Percentiles rank a stretch among this genome's conserved stretches.
Conservation (phyloP, 2,113 vertebrate genomes). For the Cephalophus harveyi region DNA sequence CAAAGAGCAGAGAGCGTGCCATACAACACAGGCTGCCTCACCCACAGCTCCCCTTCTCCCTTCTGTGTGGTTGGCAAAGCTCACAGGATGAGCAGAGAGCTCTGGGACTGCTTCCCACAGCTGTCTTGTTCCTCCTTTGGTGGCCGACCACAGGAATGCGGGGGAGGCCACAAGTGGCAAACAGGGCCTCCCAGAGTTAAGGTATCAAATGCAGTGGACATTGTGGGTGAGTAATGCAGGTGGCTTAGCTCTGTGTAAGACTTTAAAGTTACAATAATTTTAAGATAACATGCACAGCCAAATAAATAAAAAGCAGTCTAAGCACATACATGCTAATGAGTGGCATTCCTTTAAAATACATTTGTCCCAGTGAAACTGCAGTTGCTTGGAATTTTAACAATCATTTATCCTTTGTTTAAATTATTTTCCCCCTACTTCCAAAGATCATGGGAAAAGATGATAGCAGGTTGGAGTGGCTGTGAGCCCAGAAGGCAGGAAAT, state of each 20-base stretch:
- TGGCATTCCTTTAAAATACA: neutral
- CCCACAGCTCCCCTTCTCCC: neutral
- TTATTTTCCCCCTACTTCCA: neutral
- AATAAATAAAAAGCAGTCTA: neutral
- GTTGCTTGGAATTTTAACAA: neutral
- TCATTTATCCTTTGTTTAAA: neutral
- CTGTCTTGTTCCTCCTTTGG: conserved; percentile 42
- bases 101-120: neutral
- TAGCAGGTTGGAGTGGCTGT: neutral
- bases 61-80: conserved; percentile 13
- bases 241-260: neutral
- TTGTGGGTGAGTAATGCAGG: neutral
- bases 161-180: neutral
- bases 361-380: neutral
- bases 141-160: conserved; percentile 56
- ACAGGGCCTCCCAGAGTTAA: conserved; percentile 40
- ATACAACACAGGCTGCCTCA: neutral
- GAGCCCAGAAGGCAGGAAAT: neutral
- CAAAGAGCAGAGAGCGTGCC: neutral
- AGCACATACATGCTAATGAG: neutral
- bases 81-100: neutral
- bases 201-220: neutral
- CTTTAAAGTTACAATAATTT: neutral
- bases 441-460: neutral
- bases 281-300: neutral